Conservation (phyloP, 23 tunicate genomes). For the Botrylloides violaceus region DNA sequence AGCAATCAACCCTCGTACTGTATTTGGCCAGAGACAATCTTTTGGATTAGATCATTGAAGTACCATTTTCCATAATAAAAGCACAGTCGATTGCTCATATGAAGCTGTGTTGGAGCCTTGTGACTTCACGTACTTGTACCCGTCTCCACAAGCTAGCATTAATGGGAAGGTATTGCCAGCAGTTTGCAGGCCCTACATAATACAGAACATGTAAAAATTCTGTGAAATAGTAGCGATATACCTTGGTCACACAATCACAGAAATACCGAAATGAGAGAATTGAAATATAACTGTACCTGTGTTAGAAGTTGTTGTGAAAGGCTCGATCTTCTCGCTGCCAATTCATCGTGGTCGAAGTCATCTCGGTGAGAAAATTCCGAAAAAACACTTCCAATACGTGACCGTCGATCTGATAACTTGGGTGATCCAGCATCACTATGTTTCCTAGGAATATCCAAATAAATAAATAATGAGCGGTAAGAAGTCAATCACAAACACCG, state of each 20-base stretch:
- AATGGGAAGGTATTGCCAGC: slow-evolving; percentile 27
- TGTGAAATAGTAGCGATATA: too few species aligned
- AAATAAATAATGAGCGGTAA: too few species aligned
- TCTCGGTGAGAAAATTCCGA: not conserved
- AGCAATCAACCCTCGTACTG: too few species aligned
- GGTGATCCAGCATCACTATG: not conserved
- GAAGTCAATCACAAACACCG: too few species aligned
- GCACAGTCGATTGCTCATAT: not conserved
- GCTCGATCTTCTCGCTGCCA: not conserved
- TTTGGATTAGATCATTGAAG: not conserved
- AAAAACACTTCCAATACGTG: not conserved
- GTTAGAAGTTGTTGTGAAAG: not conserved
- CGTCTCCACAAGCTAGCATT: slow-evolving; percentile 76
- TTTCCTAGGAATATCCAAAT: not conserved
- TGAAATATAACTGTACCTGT: too few species aligned
- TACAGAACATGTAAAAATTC: too few species aligned
- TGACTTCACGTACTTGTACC: slow-evolving; percentile 27
- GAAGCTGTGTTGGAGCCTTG: not conserved
- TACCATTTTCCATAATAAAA: not conserved
- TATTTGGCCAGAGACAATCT: not conserved
- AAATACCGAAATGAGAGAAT: too few species aligned
- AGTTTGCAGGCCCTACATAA: not conserved
- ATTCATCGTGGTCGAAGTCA: not conserved
- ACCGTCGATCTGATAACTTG: not conserved
- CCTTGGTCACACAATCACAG: too few species aligned